phyloP scores from a whole-genome alignment of 2,888 invertebrate species.

The Drosophila gaucha region DNA sequence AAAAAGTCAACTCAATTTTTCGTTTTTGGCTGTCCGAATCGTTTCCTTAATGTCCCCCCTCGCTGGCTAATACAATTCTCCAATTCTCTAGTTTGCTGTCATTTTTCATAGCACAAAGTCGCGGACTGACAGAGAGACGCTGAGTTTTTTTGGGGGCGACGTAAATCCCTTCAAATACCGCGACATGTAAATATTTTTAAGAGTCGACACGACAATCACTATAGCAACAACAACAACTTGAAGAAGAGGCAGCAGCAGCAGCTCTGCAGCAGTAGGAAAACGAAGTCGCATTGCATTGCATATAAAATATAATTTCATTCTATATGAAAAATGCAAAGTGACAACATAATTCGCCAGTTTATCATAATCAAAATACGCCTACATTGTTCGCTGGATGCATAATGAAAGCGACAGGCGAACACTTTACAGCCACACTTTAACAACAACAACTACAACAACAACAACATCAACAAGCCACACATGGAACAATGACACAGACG shows the following conservation, averaged over 20 bases:
- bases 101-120: constrained; percentile 72
- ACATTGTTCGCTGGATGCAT: constrained; percentile 71
- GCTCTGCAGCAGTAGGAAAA: constrained; percentile 6
- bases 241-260: constrained; percentile 12
- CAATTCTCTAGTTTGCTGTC: constrained; percentile 44
- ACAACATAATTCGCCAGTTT: constrained; percentile 84
- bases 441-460: constrained; percentile 41
- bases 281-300: constrained; percentile 55
- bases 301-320: constrained; percentile 81
- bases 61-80: constrained; percentile 51
- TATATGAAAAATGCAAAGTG: constrained; percentile 82
- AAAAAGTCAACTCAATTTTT: constrained; percentile 24
- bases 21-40: constrained; percentile 1
- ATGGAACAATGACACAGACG: constrained; percentile 78
- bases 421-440: constrained; percentile 70
- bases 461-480: constrained; percentile 43
- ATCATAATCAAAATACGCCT: constrained; percentile 82
- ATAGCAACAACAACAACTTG: constrained; percentile 28
- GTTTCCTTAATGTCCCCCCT: constrained; percentile 1
- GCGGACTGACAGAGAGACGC: constrained; percentile 51
- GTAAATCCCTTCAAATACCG: constrained; percentile 77
- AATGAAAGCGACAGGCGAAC: constrained; percentile 76
- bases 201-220: constrained; percentile 60
- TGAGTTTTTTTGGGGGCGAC: constrained; percentile 57
- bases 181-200: constrained; percentile 76